Evolutionary conservation across 1,140 invertebrate species (phyloP), one percentile per base, ranked within the genome.

Genomic region (Microplitis mediator): DNA sequence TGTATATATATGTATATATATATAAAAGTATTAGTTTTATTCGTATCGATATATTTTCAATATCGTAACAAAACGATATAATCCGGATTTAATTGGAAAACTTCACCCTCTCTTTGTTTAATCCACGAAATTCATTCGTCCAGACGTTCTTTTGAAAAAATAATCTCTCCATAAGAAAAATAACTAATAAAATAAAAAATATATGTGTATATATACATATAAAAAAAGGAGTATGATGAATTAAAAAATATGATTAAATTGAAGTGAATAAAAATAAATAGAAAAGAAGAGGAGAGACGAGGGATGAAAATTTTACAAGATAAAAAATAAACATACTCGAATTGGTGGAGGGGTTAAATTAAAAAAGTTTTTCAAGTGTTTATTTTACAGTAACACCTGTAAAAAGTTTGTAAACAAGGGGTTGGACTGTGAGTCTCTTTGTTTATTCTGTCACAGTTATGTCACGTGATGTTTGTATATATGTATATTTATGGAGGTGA

Each of bases 71-170:
- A 84, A 84, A 83, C 83, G 83, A 84, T 80, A 85, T 85, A 85
- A 85, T 85, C 84, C 84, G 80, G 77, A 78, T 85, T 85, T 85
- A 85, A 85, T 85, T 85, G 84, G 84, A 85, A 85, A 85, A 85
- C 83, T 85, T 85, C 79, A 65, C 54, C 35, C 63, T 54, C 45
- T 16, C 50, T 58, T 9, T 54, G 51, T 52, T 31, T 45, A 72
- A 72, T 72, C 64, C 54, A 16, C 35, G 39, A 61, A 35, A 63
- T 64, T 67, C 67, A 64, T 61, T 69, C 58, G 68, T 45, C 67
- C 36, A 74, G 64, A 58, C 45, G 58, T 65, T 35, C 36, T 56
- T 56, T 11, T 39, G 6, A 60, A 65, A 34, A 52, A 14, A 73
- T 50, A 67, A n/a, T 65, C 61, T 36, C 23, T 61, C 69, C 9